Evolutionary conservation across 2,113 vertebrate genomes (phyloP).

Genomic region (Passer montanus): DNA sequence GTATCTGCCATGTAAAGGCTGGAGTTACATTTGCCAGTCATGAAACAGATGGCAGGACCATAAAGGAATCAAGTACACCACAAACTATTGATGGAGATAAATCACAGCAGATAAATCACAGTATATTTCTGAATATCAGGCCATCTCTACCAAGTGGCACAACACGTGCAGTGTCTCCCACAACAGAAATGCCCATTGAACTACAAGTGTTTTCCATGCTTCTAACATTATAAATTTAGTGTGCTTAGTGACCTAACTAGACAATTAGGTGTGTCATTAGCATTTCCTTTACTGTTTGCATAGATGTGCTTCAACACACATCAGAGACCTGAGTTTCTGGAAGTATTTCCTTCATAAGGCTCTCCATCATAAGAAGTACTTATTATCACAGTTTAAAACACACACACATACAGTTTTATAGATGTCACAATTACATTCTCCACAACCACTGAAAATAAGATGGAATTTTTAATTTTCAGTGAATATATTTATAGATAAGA

Average conservation of each 20-base stretch:
- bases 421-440: background rate
- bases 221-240: background rate
- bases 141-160: background rate
- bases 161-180: background rate
- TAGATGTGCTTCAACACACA: background rate
- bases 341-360: background rate
- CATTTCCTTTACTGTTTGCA: background rate
- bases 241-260: background rate
- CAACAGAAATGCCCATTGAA: background rate
- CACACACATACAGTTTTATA: background rate
- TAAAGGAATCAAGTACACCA: background rate
- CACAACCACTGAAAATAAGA: background rate
- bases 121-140: background rate
- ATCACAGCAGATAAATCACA: background rate
- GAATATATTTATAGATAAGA: background rate
- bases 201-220: background rate
- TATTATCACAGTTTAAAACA: background rate
- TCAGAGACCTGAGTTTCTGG: background rate
- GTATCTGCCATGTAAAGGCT: background rate
- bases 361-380: background rate
- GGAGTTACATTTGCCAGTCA: background rate
- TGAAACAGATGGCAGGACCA: background rate
- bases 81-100: background rate
- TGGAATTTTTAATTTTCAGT: background rate
- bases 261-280: background rate